Base-by-base conservation (phyloP, 92 coral and sea anemone species). In the Phymanthus crucifer region DNA sequence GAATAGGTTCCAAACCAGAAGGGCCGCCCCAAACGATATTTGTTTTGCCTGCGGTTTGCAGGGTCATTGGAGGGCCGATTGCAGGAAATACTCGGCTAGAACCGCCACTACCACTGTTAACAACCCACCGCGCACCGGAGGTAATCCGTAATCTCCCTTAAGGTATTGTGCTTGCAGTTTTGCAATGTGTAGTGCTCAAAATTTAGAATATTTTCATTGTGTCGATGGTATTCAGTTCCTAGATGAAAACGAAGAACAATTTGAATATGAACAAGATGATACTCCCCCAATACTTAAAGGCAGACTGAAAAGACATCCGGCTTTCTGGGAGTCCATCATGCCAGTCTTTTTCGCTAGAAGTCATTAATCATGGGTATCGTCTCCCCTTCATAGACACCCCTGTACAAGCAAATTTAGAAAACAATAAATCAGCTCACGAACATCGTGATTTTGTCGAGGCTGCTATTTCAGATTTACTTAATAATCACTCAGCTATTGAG, bases 21-120 rank as follows among this genome's bases (percentile, higher is more conserved):
- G 74, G 68, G 76, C 85, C 31, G 81, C 57, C 8, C 89, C 85
- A 17, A 48, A 69, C 18, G 85, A 85, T 33, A 85, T 47, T 73
- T 86, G 78, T 61, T 86, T 86, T 67, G 83, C 90, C 0, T 86
- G 86, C 23, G 85, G 90, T 18, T 19, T 48, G 64, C 90, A 81
- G 71, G 86, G 90, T 32, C 83, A 76, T 65, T 81, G 79, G 89
- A 86, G 83, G 83, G 71, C 79, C 32, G 72, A 76, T 73, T 86
- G 90, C 71, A 58, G 72, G 36, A 73, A 48, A 23, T 8, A 21
- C 17, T 0, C 17, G n/a, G n/a, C 79, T 18, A 11, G 23, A 18
- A 72, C 38, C 36, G 32, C 34, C 8, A n/a, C 18, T n/a, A 12
- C 4, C 3, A 29, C 54, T 24, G 9, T 57, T 45, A 32, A 32